Base-by-base conservation (phyloP, 2,113 vertebrate species). In the Chitala chitala region DNA sequence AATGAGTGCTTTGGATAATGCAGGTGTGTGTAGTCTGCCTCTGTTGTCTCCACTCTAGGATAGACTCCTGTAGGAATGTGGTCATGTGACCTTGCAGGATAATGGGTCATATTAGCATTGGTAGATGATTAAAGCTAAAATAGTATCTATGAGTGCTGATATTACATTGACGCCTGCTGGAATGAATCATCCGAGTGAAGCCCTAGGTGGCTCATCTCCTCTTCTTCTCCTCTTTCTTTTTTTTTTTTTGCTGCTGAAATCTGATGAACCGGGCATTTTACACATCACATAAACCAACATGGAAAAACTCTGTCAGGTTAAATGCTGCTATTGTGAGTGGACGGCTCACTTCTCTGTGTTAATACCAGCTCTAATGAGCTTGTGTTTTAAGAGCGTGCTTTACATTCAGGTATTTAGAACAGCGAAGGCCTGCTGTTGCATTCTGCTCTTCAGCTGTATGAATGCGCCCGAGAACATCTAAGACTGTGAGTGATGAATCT, bases 161-260 rank as follows among this genome's bases (percentile, higher is more conserved):
- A 66, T 66, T 66, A 44, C 20, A 40, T 26, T 66, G 64, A 66
- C 64, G 44, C 44, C 44, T 66, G 24, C 40, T 12, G 38, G 40
- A n/a, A 40, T 44, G 38, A 26, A 66, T 66, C 24, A 46, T 44
- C 38, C 44, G 40, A 17, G 36, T 26, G 36, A 66, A 66, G 40
- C 31, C 38, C 15, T 38, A 33, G 59, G 15, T 26, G 64, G 40
- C 24, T 44, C 40, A 44, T 44, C 64, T 44, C 38, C n/a, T n/a
- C n/a, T n/a, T n/a, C 38, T n/a, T 26, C 38, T 44, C 24, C n/a
- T 36, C 15, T 8, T 36, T 5, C 38, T 38, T 63, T 36, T 17
- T 6, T 15, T 29, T 5, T 33, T 63, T 66, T 13, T 22, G 44
- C 15, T 66, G 64, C 64, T 66, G 44, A 66, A 44, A 66, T 44